Percentiles rank a stretch among this genome's conserved stretches.
Evolutionary conservation across 2,797 vertebrate genomes (phyloP).

Genomic region (Lacerta bilineata): DNA sequence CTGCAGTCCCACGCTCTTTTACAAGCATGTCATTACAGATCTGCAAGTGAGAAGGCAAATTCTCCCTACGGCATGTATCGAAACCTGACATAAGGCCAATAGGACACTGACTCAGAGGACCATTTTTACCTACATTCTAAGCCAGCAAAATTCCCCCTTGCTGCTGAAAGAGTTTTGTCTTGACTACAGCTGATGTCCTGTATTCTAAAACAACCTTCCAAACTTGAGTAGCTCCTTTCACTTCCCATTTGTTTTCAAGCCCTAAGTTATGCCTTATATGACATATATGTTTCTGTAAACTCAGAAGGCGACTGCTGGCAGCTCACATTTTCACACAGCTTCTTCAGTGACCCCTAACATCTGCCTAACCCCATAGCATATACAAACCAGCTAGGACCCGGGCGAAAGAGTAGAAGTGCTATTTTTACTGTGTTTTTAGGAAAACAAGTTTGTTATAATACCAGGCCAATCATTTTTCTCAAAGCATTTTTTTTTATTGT

Average conservation of each 20-base stretch:
- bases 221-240: slow-evolving; percentile 48
- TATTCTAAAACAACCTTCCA: slow-evolving; percentile 46
- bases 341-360: slow-evolving; percentile 70
- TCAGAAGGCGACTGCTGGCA: slow-evolving; percentile 66
- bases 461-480: slow-evolving; percentile 45
- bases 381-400: slow-evolving; percentile 68
- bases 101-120: slow-evolving; percentile 70
- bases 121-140: slow-evolving; percentile 64
- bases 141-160: slow-evolving; percentile 48
- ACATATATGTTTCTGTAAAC: slow-evolving; percentile 65
- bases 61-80: slow-evolving; percentile 57
- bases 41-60: slow-evolving; percentile 68
- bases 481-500: slow-evolving; percentile 57
- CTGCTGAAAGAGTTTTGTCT: slow-evolving; percentile 59
- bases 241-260: slow-evolving; percentile 52
- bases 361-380: slow-evolving; percentile 74
- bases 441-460: slow-evolving; percentile 71
- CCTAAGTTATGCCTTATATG: slow-evolving; percentile 31
- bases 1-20: slow-evolving; percentile 54
- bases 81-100: slow-evolving; percentile 64
- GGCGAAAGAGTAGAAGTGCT: slow-evolving; percentile 64
- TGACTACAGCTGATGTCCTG: not conserved
- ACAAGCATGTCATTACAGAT: slow-evolving; percentile 76
- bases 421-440: slow-evolving; percentile 68
- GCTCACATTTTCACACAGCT: slow-evolving; percentile 71